phyloP scores from a whole-genome alignment of 2,888 invertebrate species.

The Chirona hameri region DNA sequence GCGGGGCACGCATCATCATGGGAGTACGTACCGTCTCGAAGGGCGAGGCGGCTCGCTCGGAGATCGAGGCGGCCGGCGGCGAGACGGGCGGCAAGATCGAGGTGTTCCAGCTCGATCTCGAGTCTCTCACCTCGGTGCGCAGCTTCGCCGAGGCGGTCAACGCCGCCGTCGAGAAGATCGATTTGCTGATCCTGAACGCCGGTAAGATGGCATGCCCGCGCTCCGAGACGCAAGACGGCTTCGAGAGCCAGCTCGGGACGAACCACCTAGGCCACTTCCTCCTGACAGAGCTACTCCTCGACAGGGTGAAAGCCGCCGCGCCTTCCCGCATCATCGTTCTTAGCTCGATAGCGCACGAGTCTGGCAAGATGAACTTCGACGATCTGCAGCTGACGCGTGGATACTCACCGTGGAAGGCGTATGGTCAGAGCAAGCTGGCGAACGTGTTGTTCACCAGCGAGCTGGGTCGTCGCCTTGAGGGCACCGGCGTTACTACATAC shows the following conservation, averaged over 20 bases:
- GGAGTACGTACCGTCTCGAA: not conserved
- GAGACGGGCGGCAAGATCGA: conserved; percentile 47
- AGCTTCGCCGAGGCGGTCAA: conserved; percentile 78
- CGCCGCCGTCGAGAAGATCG: conserved; percentile 65
- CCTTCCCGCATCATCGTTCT: conserved; percentile 70
- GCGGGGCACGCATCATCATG: conserved; percentile 33
- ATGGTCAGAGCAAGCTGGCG: conserved; percentile 46
- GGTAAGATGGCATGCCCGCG: conserved; percentile 69
- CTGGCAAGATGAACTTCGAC: conserved; percentile 42
- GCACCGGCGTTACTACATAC: conserved; percentile 48
- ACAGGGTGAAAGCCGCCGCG: conserved; percentile 55
- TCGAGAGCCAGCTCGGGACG: conserved; percentile 75
- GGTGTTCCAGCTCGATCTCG: conserved; percentile 71
- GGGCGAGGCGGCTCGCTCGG: not conserved
- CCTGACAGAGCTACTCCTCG: conserved; percentile 67
- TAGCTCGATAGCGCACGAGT: conserved; percentile 62
- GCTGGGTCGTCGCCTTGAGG: conserved; percentile 43
- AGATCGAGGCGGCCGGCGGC: not conserved
- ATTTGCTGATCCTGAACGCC: conserved; percentile 83
- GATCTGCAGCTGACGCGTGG: conserved; percentile 34
- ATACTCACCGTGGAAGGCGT: conserved; percentile 41
- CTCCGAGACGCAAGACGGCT: conserved; percentile 66
- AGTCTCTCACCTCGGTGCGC: conserved; percentile 71
- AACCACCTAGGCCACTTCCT: conserved; percentile 80
- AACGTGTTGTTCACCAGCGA: conserved; percentile 45